Percentiles rank a stretch among this genome's conserved stretches.
phyloP scores from a whole-genome alignment of 2,888 invertebrate species.

The Spilosoma lubricipeda region DNA sequence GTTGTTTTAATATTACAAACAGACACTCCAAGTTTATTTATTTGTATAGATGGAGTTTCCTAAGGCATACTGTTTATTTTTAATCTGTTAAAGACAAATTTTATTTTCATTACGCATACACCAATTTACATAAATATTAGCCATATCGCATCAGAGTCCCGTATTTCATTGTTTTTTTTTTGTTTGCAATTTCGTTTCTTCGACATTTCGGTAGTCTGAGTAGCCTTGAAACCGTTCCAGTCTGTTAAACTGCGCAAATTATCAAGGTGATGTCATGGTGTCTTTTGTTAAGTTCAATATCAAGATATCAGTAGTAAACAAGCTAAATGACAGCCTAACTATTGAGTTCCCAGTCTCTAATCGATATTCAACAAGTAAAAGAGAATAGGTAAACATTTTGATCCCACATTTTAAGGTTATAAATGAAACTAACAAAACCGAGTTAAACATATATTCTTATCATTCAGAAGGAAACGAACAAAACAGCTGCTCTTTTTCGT shows the following conservation, averaged over 20 bases:
- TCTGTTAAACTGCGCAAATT: slow-evolving; percentile 10
- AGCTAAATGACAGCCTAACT: neutral
- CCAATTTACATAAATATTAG: too few species aligned
- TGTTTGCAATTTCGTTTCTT: neutral
- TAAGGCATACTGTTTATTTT: too few species aligned
- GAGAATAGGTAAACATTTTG: too few species aligned
- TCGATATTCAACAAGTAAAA: neutral
- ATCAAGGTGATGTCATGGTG: slow-evolving; percentile 12
- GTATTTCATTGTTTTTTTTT: neutral
- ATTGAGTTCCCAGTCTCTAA: neutral
- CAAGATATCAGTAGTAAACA: neutral
- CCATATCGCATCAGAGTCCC: neutral
- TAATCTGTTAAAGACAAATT: too few species aligned
- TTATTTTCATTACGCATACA: too few species aligned
- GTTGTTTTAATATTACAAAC: too few species aligned
- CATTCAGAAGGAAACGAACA: too few species aligned
- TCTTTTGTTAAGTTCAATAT: slow-evolving; percentile 2
- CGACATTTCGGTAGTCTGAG: neutral
- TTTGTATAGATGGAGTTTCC: too few species aligned
- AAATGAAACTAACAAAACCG: too few species aligned
- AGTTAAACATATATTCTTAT: too few species aligned
- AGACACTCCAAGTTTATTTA: too few species aligned
- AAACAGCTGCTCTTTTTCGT: too few species aligned
- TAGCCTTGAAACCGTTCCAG: slow-evolving; percentile 5
- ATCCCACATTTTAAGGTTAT: neutral